Evolutionary conservation across 1,140 invertebrate species (phyloP).

Genomic region (Drosophila parabipectinata): DNA sequence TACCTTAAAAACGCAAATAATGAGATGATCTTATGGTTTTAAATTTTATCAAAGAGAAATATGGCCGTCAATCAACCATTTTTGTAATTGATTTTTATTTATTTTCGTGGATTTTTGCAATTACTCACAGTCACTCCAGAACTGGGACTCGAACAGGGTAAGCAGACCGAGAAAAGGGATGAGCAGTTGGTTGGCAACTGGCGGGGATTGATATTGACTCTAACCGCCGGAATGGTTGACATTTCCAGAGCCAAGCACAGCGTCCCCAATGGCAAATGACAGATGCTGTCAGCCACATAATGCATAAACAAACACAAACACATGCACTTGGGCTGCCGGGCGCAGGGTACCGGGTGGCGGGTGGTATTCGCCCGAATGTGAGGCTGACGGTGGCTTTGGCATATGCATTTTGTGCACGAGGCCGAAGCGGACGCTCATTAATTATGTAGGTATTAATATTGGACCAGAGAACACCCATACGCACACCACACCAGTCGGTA

Average conservation of each 20-base stretch:
- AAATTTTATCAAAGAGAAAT: background rate
- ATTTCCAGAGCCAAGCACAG: conserved; percentile 36
- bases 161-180: background rate
- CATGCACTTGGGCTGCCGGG: conserved; percentile 4
- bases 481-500: conserved; percentile 8
- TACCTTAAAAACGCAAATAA: background rate
- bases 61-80: background rate
- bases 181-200: conserved; percentile 16
- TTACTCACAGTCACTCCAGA: conserved; percentile 31
- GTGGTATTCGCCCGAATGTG: conserved; percentile 2
- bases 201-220: conserved; percentile 61
- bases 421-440: conserved; percentile 67
- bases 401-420: conserved; percentile 74
- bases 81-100: conserved; percentile 15
- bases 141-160: background rate
- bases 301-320: conserved; percentile 61
- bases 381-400: conserved; percentile 54
- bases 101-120: conserved; percentile 33
- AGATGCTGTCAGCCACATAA: conserved; percentile 81
- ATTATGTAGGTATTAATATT: conserved; percentile 60
- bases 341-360: too few species aligned
- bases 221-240: conserved; percentile 62
- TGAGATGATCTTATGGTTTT: background rate
- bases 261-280: conserved; percentile 71
- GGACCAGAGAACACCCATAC: conserved; percentile 37